Evolutionary conservation across 2,113 vertebrate genomes (phyloP).

Genomic region (Nettapus auritus): DNA sequence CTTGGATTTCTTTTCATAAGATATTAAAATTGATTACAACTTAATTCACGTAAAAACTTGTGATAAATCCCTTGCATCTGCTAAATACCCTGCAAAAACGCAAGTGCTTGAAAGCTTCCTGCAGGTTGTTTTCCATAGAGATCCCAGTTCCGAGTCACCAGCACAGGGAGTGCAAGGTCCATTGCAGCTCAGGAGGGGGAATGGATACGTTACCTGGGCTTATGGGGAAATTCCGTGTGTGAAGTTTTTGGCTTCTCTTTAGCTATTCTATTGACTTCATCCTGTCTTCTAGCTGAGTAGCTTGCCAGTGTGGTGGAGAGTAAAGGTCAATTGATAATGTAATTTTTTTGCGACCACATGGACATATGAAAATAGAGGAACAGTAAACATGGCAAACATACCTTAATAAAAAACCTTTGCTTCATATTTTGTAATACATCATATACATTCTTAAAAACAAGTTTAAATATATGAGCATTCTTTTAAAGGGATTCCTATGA

Average conservation of each 20-base stretch:
- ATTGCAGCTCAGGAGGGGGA: fast-evolving
- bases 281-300: not conserved
- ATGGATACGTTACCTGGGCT: not conserved
- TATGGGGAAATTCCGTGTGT: not conserved
- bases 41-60: not conserved
- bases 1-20: not conserved
- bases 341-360: not conserved
- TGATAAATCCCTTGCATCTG: not conserved
- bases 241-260: not conserved
- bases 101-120: not conserved
- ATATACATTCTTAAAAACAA: not conserved
- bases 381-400: not conserved
- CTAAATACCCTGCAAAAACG: not conserved
- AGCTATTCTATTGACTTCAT: not conserved
- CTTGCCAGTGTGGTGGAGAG: not conserved
- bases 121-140: not conserved
- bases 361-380: not conserved
- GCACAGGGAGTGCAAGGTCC: not conserved
- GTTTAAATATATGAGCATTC: not conserved
- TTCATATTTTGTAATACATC: not conserved
- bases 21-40: not conserved
- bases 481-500: not conserved
- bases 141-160: not conserved
- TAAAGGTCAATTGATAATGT: not conserved
- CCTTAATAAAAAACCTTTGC: not conserved